These are phyloP conservation scores for Drosophila lutescens DNA, from an alignment of 2,888 invertebrate species.

Conservation along the genomic window DNA sequence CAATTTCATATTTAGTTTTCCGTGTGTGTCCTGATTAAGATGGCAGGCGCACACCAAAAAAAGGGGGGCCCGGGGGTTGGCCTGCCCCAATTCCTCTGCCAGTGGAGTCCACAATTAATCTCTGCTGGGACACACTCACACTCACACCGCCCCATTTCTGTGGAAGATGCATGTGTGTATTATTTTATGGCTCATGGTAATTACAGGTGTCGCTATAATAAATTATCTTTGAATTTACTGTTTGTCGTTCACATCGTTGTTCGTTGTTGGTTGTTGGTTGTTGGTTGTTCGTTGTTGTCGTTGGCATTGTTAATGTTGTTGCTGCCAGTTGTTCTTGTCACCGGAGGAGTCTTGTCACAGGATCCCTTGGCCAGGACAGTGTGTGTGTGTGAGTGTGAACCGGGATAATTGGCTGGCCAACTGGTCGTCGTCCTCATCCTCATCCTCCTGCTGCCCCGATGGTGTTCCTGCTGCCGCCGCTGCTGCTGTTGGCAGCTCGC, in stretches of 20 bases:
- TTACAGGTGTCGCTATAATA: constrained; percentile 80
- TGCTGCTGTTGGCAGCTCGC: constrained; percentile 75
- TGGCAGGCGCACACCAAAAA: constrained; percentile 25
- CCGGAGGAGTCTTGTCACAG: constrained; percentile 46
- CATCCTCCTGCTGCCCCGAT: constrained; percentile 16
- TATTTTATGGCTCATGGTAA: constrained; percentile 81
- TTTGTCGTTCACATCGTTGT: constrained; percentile 69
- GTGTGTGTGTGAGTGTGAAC: constrained; percentile 13
- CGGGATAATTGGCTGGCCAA: constrained; percentile 58
- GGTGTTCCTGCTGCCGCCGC: constrained; percentile 43
- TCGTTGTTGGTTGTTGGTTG: constrained; percentile 26
- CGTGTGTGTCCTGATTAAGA: constrained; percentile 45
- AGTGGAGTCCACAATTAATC: constrained; percentile 47
- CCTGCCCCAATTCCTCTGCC: constrained; percentile 31
- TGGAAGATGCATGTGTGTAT: constrained; percentile 46
- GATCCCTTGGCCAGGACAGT: constrained; percentile 33
- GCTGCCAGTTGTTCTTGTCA: constrained; percentile 51
- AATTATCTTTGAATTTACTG: constrained; percentile 81
- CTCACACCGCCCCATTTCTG: constrained; percentile 11
- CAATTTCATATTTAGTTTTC: constrained; percentile 56
- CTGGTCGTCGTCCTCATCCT: constrained; percentile 8
- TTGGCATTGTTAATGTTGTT: constrained; percentile 31
- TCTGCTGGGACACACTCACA: constrained; percentile 30
- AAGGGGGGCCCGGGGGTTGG: neutral
- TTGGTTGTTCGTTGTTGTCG: constrained; percentile 22